Evolutionary conservation across 64 coral and sea anemone species (phyloP), one percentile per base, ranked within the genome.

Genomic region (Montipora cactus): DNA sequence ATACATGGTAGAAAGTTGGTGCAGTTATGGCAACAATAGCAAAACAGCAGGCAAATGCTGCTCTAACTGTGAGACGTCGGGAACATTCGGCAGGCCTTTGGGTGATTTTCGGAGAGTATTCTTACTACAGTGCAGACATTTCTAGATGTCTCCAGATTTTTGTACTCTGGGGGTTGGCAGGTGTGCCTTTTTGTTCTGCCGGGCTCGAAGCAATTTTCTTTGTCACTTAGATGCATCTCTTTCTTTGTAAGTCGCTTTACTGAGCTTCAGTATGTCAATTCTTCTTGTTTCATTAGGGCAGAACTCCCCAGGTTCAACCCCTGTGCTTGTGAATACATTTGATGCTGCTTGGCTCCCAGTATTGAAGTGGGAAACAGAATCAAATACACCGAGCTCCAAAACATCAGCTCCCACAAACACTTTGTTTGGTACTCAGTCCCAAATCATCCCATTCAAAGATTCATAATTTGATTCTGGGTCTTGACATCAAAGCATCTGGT

Each of bases 341-440:
- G 72, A 47, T 88, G 85, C 70, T 68, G 85, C 85, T 69, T 88
- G 44, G 47, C 58, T 88, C 21, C 85, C 85, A 88, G 66, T 67
- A 67, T 86, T 86, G 82, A 86, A 86, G 61, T 86, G 78, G 78
- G 78, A 48, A 50, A 47, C 67, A 73, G 85, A 53, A 89, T 89
- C 87, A 76, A 52, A 74, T 8, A 76, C 87, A 14, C 64, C 87
- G 76, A 74, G 37, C 37, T 37, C 37, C 37, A 37, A 37, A 37
- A 37, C 37, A 37, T 37, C 37, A 37, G 2, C 37, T 37, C 37
- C 37, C 37, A 37, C 37, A 37, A 37, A 37, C 37, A 37, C 37
- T 37, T 37, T 37, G 37, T 37, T 37, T 37, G 37, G 37, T 37
- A 37, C 37, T 37, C 37, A 37, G 37, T 37, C 37, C 37, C 37